phyloP scores from a whole-genome alignment of 2,888 invertebrate genomes.

The Tholera decimalis region DNA sequence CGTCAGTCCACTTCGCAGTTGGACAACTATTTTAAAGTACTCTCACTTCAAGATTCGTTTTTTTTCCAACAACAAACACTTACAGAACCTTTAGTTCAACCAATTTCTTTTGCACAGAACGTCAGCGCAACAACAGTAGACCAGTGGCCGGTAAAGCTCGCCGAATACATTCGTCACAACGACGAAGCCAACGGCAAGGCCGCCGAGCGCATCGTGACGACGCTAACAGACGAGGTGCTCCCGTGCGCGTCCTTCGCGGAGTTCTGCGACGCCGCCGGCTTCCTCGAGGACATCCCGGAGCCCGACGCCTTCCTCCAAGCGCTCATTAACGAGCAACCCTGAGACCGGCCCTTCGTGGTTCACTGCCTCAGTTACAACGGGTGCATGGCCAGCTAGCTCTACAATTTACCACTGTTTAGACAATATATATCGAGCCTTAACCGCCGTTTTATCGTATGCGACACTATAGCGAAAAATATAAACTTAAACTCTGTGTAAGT shows the following conservation, averaged over 20 bases:
- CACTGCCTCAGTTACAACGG: conserved; percentile 79
- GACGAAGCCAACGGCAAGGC: conserved; percentile 97
- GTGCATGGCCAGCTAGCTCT: conserved; percentile 76
- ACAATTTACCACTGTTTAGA: no score
- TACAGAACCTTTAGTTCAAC: background rate
- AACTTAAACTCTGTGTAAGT: no score
- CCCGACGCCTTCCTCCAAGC: conserved; percentile 89
- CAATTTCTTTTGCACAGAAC: conserved; percentile 86
- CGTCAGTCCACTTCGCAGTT: background rate
- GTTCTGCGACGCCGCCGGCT: conserved; percentile 98
- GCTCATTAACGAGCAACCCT: conserved; percentile 82
- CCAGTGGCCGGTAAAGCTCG: conserved; percentile 97
- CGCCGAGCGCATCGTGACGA: conserved; percentile 95
- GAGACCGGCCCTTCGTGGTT: conserved; percentile 75
- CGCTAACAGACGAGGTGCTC: conserved; percentile 97
- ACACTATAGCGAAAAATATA: no score
- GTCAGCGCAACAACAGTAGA: conserved; percentile 94
- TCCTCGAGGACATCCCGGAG: conserved; percentile 93
- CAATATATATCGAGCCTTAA: no score
- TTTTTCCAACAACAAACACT: background rate
- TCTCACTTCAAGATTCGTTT: background rate
- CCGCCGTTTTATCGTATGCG: no score
- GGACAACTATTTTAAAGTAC: background rate
- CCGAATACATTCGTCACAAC: conserved; percentile 98
- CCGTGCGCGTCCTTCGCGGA: conserved; percentile 97